Evolutionary conservation across 2,888 invertebrate species (phyloP), one percentile per base, ranked within the genome.

Genomic region (Eulithis prunata): DNA sequence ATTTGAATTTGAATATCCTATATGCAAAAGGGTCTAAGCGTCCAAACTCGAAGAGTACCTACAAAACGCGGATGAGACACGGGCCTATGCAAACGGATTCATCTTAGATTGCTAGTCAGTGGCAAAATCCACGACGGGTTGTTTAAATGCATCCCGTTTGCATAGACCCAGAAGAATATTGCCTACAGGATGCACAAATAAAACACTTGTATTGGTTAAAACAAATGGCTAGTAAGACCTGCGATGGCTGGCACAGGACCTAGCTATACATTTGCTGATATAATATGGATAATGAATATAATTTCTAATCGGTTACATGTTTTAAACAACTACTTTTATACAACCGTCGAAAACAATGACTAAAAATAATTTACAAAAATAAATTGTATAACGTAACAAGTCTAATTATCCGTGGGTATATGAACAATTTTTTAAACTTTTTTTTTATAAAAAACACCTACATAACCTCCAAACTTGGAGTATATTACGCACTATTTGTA

Each of bases 221-320:
- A 81, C 90, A 90, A 90, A 90, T 87, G 87, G 68, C 58, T 80
- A 88, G 87, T 83, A 75, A 79, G 78, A 76, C 82, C 86, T 88
- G 91, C 76, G 83, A 93, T 93, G 93, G 93, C 93, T 93, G 93
- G 63, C 85, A 78, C 92, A 89, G 86, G 77, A 78, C 85, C 69
- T 76, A 67, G 80, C 86, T 82, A 84, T 54, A 73, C 88, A 89
- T 88, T 87, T 86, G 88, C 64, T 62, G 51, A 21, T 66, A 61
- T 64, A 57, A 61, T 64, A 55, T 14, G 14, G 14, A 57, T 55
- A 21, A 2, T 62, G 46, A 55, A 59, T 52, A 81, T 85, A 47
- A 72, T 68, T 21, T 73, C 68, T 73, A 73, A 72, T 72, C 66
- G 70, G 78, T 73, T 76, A 71, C 74, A 76, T 56, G 70, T 70